Evolutionary conservation across 2,113 vertebrate genomes (phyloP), one percentile per base, ranked within the genome.

Genomic region (Deroptyus accipitrinus): DNA sequence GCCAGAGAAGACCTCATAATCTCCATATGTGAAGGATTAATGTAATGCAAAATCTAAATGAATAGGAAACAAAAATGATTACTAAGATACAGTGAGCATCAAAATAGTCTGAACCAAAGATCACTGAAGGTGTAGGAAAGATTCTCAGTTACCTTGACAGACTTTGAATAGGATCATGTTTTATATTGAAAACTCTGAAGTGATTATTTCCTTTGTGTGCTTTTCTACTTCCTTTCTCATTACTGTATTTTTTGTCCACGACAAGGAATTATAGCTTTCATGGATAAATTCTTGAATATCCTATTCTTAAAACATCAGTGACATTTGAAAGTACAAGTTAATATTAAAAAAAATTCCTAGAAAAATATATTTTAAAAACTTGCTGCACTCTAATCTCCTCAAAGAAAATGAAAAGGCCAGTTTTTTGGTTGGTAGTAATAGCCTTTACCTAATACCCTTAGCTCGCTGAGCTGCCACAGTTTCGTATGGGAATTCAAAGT

Each of bases 31-130:
- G 55, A 93, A 91, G 51, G 88, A 96, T 96, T 88, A 92, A 88
- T 88, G 83, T 64, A 63, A 88, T 64, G 75, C 5, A 84, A 95
- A 95, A 93, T 69, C 78, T 95, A 89, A 94, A 79, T 75, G 28
- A 76, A 90, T 73, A 80, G 66, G 57, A 81, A 87, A 82, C 31
- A 92, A 92, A 94, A 59, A 39, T 39, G 51, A 91, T 95, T 94
- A 75, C 52, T 77, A 12, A 52, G 63, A 72, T 28, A 72, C 17
- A 46, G 28, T 35, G 6, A 83, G 8, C 14, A 90, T 44, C 46
- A 54, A 35, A 59, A 61, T 17, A 78, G 16, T 67, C 33, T 80
- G 46, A 94, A 92, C 7, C 11, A 70, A 84, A 84, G 49, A 57
- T 42, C 46, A 90, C n/a, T 46, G 44, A 86, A 77, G 5, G 25